Base-by-base conservation (phyloP, 2,888 invertebrate species). In the Aphrophora alni region DNA sequence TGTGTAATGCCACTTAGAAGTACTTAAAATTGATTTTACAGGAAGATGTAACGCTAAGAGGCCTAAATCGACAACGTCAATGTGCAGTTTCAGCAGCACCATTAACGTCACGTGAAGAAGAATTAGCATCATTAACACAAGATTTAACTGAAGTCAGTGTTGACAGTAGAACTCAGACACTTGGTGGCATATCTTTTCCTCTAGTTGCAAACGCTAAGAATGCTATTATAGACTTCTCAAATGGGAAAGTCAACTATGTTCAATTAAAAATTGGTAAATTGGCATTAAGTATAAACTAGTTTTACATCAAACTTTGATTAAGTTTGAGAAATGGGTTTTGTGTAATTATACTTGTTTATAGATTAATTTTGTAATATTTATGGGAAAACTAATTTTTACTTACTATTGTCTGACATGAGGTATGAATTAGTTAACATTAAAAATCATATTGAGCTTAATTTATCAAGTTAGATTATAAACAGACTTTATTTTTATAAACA, bases 111-210 rank as follows among this genome's bases (percentile, higher is more conserved):
- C 92, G 96, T 0, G 97, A 97, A 87, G 96, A 96, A 86, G 96
- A 97, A 85, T 88, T 97, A 51, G 93, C 94, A 77, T 95, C 95
- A 87, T 88, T 97, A 0, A 87, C 89, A 25, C 88, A 90, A 33
- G 90, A 91, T 17, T 90, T 91, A 85, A 94, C 95, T 0, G 94
- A 95, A 85, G 94, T 95, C 83, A 93, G 93, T 83, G 92, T 97
- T 1, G 95, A 95, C 86, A 93, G 95, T 0, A 92, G 95, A 85
- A 96, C 96, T 86, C 97, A 98, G 86, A 97, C 98, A 0, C 90
- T 98, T 86, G 93, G 95, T 78, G 98, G 98, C 10, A 94, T 99
- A 14, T 92, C 94, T 0, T 95, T 99, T 88, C 99, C 99, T 24
- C 91, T 98, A 25, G 84, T 84, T 14, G 82, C 85, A 68, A 82